phyloP scores from a whole-genome alignment of 2,797 vertebrate species.

The Mallotus villosus region DNA sequence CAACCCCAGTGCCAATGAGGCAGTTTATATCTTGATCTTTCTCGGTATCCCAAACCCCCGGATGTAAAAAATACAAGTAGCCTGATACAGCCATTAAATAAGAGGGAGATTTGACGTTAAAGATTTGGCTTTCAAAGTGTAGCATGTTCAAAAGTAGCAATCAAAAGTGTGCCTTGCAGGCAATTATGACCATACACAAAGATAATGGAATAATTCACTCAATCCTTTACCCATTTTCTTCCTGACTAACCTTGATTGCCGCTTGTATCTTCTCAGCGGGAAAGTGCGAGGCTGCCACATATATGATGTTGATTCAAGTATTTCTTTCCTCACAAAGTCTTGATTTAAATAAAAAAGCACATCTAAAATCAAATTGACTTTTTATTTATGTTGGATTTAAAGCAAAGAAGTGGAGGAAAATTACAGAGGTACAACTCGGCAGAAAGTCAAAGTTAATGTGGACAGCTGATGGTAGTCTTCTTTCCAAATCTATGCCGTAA shows the following conservation, averaged over 20 bases:
- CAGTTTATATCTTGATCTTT: too few species aligned
- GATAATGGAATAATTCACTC: not conserved
- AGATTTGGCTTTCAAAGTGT: not conserved
- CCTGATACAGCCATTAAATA: constrained; percentile 33
- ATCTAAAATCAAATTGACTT: not conserved
- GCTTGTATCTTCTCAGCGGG: constrained; percentile 10
- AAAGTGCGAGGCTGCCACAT: not conserved
- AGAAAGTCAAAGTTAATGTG: constrained; percentile 46
- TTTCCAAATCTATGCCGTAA: not conserved
- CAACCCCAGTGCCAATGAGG: too few species aligned
- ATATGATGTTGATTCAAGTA: constrained; percentile 13
- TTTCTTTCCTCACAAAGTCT: not conserved
- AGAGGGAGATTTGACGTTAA: constrained; percentile 24
- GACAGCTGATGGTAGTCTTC: constrained; percentile 45
- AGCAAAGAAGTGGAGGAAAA: constrained; percentile 6
- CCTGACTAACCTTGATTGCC: not conserved
- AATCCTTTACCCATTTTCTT: not conserved
- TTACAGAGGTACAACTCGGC: constrained; percentile 33
- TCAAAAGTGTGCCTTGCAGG: not conserved
- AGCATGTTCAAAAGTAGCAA: not conserved
- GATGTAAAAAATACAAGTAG: constrained; percentile 42
- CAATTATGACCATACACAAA: not conserved
- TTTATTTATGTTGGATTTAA: constrained; percentile 7
- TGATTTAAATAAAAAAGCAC: too few species aligned
- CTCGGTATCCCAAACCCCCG: too few species aligned